These are phyloP conservation scores for Drosophila niveifrons DNA, from an alignment of 2,888 invertebrate genomes.

Conservation along the genomic window DNA sequence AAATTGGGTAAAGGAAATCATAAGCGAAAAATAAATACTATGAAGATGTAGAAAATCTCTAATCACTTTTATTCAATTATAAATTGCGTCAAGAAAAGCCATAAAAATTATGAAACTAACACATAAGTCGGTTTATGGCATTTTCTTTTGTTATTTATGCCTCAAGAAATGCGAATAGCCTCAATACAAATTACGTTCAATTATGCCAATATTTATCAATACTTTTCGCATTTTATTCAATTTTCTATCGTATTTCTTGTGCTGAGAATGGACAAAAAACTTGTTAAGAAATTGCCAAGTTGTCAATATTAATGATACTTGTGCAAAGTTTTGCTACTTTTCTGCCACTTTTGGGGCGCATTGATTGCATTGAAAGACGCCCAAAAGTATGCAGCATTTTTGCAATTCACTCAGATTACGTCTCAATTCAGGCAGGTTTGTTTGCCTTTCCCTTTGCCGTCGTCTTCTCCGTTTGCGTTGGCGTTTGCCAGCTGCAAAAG, in stretches of 20 bases:
- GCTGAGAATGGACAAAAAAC: background rate
- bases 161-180: background rate
- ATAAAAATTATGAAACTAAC: background rate
- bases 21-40: too few relatives aligned
- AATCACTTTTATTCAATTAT: background rate
- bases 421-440: constrained; percentile 9
- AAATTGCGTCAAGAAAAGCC: background rate
- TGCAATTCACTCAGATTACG: constrained; percentile 6
- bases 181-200: constrained; percentile 1
- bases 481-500: constrained; percentile 5
- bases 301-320: constrained; percentile 33
- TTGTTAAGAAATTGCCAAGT: constrained; percentile 16
- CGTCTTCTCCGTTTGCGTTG: background rate
- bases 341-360: constrained; percentile 7
- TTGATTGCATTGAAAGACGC: constrained; percentile 20
- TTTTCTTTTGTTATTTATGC: constrained; percentile 1
- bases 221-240: constrained; percentile 5
- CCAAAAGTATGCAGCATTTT: constrained; percentile 59
- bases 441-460: constrained; percentile 8
- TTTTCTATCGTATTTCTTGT: background rate
- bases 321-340: constrained; percentile 2
- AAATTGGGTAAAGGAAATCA: too few relatives aligned
- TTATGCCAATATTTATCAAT: constrained; percentile 25
- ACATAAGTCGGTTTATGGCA: background rate
- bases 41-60: background rate